Evolutionary conservation across 1,140 invertebrate species (phyloP), one percentile per base, ranked within the genome.

Genomic region (Panagrolaimus sp.): DNA sequence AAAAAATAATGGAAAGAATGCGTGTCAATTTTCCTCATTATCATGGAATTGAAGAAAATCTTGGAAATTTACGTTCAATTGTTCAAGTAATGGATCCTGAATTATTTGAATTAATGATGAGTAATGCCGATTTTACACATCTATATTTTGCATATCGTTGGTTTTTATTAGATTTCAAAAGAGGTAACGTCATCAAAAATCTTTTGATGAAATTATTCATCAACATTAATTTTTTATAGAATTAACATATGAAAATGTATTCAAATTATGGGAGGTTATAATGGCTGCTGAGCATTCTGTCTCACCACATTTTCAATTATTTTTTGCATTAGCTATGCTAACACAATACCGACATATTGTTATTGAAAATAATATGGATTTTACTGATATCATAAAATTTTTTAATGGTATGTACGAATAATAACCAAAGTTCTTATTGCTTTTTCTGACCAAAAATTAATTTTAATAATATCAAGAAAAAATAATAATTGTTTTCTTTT

Each of bases 61-160:
- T 96, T 84, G 91, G 92, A 38, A 94, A 96, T 83, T 94, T 96
- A 91, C 88, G 92, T 85, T 90, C 84, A 67, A 79, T 88, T 5
- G 87, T 88, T 65, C 87, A 88, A 86, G 93, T 96, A 73, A 85
- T 96, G 67, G 93, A 96, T 85, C 89, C 89, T 17, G 92, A 96
- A 85, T 88, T 96, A 85, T 95, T 92, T 86, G 91, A 94, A 74
- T 86, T 94, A 77, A 94, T 96, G 90, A 91, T 94, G 84, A 89
- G 91, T 70, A 91, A 94, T 84, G 92, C 92, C 10, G 94, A 96
- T 84, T 95, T 93, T 84, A 94, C 92, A 15, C 92, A 96, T 84
- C 94, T 96, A 84, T 96, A 95, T 84, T 96, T 96, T 85, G 95
- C 92, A 83, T 96, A 96, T 84, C 89, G 93, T 65, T 96, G 94